A percentile compares a stretch with the other conserved stretches of the same genome.
Evolutionary conservation across 2,113 vertebrate genomes (phyloP).

Genomic region (Pachypanchax playfairii): DNA sequence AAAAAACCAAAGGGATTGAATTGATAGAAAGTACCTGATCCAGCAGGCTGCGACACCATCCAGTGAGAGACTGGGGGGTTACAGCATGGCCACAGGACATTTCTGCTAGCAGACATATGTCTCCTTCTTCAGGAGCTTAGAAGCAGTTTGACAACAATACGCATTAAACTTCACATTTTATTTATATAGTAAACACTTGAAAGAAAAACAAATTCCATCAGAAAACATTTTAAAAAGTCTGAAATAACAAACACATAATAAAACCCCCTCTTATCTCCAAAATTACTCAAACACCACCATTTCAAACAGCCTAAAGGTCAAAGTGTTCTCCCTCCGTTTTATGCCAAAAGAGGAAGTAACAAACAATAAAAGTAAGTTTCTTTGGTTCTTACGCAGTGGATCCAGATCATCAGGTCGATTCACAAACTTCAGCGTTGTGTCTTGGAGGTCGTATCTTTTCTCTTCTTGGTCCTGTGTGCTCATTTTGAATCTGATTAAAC

Average conservation of each 20-base stretch:
- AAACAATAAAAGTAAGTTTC: not conserved
- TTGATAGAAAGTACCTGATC: slow-evolving; percentile 63
- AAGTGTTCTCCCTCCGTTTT: too few species aligned
- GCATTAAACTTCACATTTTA: too few species aligned
- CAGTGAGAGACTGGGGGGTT: slow-evolving; percentile 74
- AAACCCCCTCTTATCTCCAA: too few species aligned
- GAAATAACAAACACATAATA: too few species aligned
- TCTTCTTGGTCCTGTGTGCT: not conserved
- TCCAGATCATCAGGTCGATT: slow-evolving; percentile 66
- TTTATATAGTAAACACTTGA: too few species aligned
- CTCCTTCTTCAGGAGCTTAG: slow-evolving; percentile 71
- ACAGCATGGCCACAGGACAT: slow-evolving; percentile 81
- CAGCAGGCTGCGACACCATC: slow-evolving; percentile 75
- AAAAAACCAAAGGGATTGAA: too few species aligned
- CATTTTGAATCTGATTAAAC: slow-evolving; percentile 25
- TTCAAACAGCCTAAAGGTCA: too few species aligned
- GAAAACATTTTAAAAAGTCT: too few species aligned
- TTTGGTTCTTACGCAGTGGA: slow-evolving; percentile 27
- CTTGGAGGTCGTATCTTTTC: slow-evolving; percentile 63
- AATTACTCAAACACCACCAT: too few species aligned
- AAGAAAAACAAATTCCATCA: too few species aligned
- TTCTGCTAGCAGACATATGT: slow-evolving; percentile 53
- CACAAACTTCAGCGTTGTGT: slow-evolving; percentile 73
- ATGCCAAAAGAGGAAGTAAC: not conserved
- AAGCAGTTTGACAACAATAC: not conserved